phyloP scores from a whole-genome alignment of 1,140 invertebrate genomes.

The Trigoniulus corallinus region DNA sequence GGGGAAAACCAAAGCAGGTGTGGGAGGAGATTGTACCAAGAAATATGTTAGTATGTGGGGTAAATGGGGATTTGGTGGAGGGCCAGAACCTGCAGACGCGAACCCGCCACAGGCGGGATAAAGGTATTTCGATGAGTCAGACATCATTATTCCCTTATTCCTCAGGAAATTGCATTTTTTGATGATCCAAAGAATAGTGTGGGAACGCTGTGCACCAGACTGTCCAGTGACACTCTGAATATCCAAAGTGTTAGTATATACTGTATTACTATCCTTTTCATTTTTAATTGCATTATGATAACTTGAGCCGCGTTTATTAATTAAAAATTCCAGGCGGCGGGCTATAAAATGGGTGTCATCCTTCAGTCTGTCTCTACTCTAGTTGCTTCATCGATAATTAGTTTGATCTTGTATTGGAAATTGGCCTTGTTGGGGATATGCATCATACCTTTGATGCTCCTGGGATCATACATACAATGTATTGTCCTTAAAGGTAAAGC shows the following conservation, averaged over 20 bases:
- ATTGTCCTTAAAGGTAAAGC: constrained; percentile 45
- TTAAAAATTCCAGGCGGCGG: constrained; percentile 43
- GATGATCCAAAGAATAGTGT: constrained; percentile 57
- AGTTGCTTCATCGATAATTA: constrained; percentile 45
- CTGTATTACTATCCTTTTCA: background rate
- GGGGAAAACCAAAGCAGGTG: too few relatives aligned
- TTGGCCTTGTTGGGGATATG: constrained; percentile 55
- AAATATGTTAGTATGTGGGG: too few relatives aligned
- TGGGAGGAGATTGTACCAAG: too few relatives aligned
- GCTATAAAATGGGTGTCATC: constrained; percentile 55
- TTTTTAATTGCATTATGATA: background rate
- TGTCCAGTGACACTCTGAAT: constrained; percentile 60
- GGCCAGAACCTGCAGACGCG: too few relatives aligned
- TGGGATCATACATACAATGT: constrained; percentile 57
- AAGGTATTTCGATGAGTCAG: too few relatives aligned
- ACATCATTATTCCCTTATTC: too few relatives aligned
- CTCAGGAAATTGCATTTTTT: constrained; percentile 70
- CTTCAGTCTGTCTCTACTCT: constrained; percentile 59
- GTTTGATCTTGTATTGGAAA: constrained; percentile 64
- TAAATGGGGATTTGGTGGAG: too few relatives aligned
- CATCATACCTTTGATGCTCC: constrained; percentile 59
- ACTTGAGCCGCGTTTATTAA: background rate
- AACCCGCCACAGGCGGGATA: too few relatives aligned
- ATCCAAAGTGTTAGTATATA: constrained; percentile 49
- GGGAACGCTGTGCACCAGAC: constrained; percentile 54